phyloP scores from a whole-genome alignment of 2,888 invertebrate species.

The Drosophila subquinaria region DNA sequence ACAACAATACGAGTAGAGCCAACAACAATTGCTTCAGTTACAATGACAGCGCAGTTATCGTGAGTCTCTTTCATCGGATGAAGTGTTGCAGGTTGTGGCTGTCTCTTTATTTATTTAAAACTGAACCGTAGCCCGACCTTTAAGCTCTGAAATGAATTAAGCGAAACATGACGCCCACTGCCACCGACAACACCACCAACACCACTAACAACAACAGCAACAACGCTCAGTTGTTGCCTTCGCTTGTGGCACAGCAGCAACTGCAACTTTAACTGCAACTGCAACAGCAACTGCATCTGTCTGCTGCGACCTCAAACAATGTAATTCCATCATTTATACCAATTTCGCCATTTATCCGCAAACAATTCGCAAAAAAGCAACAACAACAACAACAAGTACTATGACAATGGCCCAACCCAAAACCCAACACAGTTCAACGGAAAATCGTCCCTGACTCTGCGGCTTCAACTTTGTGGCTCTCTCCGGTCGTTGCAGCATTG shows the following conservation, averaged over 20 bases:
- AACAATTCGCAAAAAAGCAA: conserved; percentile 67
- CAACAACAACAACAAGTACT: conserved; percentile 35
- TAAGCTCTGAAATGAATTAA: conserved; percentile 44
- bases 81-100: conserved; percentile 39
- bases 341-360: conserved; percentile 81
- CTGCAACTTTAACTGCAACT: conserved; percentile 13
- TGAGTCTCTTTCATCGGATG: conserved; percentile 14
- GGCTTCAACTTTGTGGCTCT: conserved; percentile 38
- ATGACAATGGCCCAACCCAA: conserved; percentile 30
- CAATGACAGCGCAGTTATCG: conserved; percentile 38
- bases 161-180: conserved; percentile 49
- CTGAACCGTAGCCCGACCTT: conserved; percentile 12
- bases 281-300: conserved; percentile 30
- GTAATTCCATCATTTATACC: conserved; percentile 82
- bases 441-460: conserved; percentile 61
- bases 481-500: conserved; percentile 51
- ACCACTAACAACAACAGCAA: background rate
- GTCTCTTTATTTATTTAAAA: conserved; percentile 46
- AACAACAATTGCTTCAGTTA: conserved; percentile 20
- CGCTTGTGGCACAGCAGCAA: conserved; percentile 7
- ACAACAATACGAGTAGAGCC: background rate
- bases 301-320: conserved; percentile 73
- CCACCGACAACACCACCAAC: conserved; percentile 4
- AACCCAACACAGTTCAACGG: conserved; percentile 34
- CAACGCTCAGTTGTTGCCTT: background rate